Evolutionary conservation across 2,888 invertebrate genomes (phyloP).

Genomic region (Macaria liturata): DNA sequence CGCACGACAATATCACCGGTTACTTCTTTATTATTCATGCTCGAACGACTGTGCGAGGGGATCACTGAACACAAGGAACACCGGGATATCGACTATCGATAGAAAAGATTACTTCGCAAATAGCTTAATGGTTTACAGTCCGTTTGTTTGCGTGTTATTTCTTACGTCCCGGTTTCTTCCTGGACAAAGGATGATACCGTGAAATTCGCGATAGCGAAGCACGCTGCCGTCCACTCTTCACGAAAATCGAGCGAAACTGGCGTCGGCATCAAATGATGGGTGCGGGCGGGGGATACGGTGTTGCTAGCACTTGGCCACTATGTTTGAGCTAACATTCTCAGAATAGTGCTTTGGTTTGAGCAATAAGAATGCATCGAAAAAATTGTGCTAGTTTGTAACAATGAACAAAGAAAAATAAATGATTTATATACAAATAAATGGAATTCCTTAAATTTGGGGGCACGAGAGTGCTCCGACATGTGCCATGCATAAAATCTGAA

Average conservation of each 20-base stretch:
- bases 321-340: not conserved
- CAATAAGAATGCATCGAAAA: too few relatives aligned
- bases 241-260: constrained; percentile 80
- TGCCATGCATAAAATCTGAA: too few relatives aligned
- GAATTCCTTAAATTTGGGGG: too few relatives aligned
- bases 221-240: constrained; percentile 59
- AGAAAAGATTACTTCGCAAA: constrained; percentile 45
- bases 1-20: constrained; percentile 74
- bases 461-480: too few relatives aligned
- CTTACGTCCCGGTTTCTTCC: constrained; percentile 53
- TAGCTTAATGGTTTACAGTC: constrained; percentile 26
- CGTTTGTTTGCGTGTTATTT: constrained; percentile 37
- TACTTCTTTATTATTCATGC: constrained; percentile 82
- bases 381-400: too few relatives aligned
- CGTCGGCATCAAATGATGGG: constrained; percentile 44
- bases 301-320: constrained; percentile 33
- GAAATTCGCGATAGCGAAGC: constrained; percentile 50
- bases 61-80: constrained; percentile 69
- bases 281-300: constrained; percentile 40
- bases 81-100: constrained; percentile 56
- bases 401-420: too few relatives aligned
- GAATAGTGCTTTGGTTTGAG: too few relatives aligned
- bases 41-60: constrained; percentile 73
- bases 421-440: too few relatives aligned
- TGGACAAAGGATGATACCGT: constrained; percentile 79